phyloP scores from a whole-genome alignment of 2,888 invertebrate genomes.

The Aleiodes testaceus region DNA sequence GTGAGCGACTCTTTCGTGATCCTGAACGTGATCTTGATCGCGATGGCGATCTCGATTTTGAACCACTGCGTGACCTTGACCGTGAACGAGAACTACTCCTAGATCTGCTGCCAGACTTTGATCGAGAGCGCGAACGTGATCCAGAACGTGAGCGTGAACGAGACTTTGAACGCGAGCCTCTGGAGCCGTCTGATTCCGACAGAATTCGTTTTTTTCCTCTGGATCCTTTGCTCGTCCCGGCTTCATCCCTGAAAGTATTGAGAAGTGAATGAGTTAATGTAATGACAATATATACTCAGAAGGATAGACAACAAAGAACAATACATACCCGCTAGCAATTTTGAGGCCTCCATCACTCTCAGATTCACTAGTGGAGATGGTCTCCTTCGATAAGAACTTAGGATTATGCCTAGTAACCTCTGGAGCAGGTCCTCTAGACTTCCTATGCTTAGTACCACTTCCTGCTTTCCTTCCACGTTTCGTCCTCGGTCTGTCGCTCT shows the following conservation, averaged over 20 bases:
- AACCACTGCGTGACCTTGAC: conserved; percentile 58
- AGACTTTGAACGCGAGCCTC: conserved; percentile 52
- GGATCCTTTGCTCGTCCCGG: conserved; percentile 71
- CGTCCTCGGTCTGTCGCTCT: conserved; percentile 80
- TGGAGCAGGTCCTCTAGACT: conserved; percentile 53
- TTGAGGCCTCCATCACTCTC: conserved; percentile 78
- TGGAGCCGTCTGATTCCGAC: conserved; percentile 21
- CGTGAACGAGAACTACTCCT: conserved; percentile 61
- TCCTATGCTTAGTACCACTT: conserved; percentile 45
- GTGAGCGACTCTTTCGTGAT: conserved; percentile 52
- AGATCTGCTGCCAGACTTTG: conserved; percentile 53
- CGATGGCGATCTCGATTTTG: conserved; percentile 68
- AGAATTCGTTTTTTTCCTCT: conserved; percentile 17
- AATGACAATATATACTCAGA: too few relatives aligned
- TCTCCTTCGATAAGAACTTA: conserved; percentile 94
- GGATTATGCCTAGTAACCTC: conserved; percentile 89
- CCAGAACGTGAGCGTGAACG: conserved; percentile 71
- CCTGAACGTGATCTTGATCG: conserved; percentile 68
- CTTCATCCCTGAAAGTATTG: conserved; percentile 67
- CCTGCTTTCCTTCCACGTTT: conserved; percentile 77
- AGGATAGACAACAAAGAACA: too few relatives aligned
- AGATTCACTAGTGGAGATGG: conserved; percentile 93
- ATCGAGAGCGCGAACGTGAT: conserved; percentile 68
- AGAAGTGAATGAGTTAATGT: conserved; percentile 4
- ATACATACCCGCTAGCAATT: conserved; percentile 76